phyloP scores from a whole-genome alignment of 2,113 vertebrate genomes.

The Hippocampus abdominalis region DNA sequence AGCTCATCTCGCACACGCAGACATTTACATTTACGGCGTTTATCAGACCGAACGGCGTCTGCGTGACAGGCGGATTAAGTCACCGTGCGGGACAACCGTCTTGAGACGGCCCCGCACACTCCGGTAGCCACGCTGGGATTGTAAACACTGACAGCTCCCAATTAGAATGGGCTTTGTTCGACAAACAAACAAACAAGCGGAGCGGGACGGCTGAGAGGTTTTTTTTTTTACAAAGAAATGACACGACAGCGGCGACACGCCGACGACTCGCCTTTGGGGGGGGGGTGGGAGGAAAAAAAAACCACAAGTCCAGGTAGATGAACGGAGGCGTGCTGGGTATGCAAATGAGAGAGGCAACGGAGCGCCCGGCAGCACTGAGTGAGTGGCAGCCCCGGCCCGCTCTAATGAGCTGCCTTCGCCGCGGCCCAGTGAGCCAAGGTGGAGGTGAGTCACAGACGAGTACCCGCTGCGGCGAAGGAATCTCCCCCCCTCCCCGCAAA shows the following conservation, averaged over 20 bases:
- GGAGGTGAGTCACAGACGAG: slow-evolving; percentile 67
- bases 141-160: slow-evolving; percentile 77
- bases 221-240: slow-evolving; percentile 69
- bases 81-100: slow-evolving; percentile 49
- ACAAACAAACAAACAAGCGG: slow-evolving; percentile 77
- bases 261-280: slow-evolving; percentile 55
- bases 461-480: slow-evolving; percentile 54
- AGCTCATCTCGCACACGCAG: slow-evolving; percentile 30
- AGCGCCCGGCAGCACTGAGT: slow-evolving; percentile 57
- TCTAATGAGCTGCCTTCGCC: slow-evolving; percentile 73
- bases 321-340: slow-evolving; percentile 74
- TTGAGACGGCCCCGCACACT: slow-evolving; percentile 52
- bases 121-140: slow-evolving; percentile 69
- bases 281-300: slow-evolving; percentile 44
- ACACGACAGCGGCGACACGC: slow-evolving; percentile 66
- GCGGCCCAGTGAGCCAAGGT: slow-evolving; percentile 70
- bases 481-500: slow-evolving; percentile 18
- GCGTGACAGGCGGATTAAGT: slow-evolving; percentile 67
- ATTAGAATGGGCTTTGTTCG: slow-evolving; percentile 79
- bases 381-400: slow-evolving; percentile 64
- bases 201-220: slow-evolving; percentile 68
- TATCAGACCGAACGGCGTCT: slow-evolving; percentile 51
- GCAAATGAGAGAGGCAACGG: slow-evolving; percentile 68
- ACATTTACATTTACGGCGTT: slow-evolving; percentile 51
- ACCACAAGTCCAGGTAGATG: slow-evolving; percentile 69